phyloP scores from a whole-genome alignment of 2,113 vertebrate genomes.

The Todiramphus chloris region DNA sequence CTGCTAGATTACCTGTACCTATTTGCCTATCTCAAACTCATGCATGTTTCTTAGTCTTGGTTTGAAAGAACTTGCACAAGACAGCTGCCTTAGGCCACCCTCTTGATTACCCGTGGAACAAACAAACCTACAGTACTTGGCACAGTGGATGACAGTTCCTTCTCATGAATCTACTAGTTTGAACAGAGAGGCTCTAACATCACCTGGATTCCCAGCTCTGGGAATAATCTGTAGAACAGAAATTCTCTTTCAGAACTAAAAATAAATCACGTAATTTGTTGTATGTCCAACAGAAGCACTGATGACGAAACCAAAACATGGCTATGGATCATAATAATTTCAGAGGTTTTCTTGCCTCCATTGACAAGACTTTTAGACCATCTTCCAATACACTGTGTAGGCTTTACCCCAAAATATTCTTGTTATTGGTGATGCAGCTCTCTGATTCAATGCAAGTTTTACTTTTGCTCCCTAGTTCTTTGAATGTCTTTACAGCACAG shows the following conservation, averaged over 20 bases:
- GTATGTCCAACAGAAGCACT: background rate
- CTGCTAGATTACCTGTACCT: background rate
- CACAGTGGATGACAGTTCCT: background rate
- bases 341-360: background rate
- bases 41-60: background rate
- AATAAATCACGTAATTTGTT: background rate
- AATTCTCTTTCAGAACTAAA: background rate
- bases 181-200: background rate
- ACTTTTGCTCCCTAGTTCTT: background rate
- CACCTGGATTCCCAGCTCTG: background rate
- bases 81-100: background rate
- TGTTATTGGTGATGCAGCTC: background rate
- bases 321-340: background rate
- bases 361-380: background rate
- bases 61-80: background rate
- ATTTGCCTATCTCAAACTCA: background rate
- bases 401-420: background rate
- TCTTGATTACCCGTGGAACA: background rate
- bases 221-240: background rate
- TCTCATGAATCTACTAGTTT: background rate
- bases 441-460: background rate
- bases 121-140: fast-evolving
- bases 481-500: background rate
- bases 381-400: background rate
- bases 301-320: background rate